These are phyloP conservation scores for Cephalopterus ornatus DNA, from an alignment of 2,113 vertebrate genomes.

Conservation along the genomic window DNA sequence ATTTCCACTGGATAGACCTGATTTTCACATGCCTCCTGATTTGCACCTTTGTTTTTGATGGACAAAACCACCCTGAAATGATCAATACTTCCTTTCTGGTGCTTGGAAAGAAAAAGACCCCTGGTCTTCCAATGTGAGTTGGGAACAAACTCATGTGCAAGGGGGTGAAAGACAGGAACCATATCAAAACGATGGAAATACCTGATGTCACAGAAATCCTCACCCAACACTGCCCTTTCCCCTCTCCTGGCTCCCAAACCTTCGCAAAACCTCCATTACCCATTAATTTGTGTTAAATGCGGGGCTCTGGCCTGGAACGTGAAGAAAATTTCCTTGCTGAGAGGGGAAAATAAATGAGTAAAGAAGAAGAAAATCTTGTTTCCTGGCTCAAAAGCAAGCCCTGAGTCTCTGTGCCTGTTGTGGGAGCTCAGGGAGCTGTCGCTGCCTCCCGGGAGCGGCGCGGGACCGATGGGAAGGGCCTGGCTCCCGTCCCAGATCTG, in stretches of 20 bases:
- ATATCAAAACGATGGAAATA: neutral
- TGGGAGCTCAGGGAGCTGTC: neutral
- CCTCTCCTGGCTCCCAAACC: neutral
- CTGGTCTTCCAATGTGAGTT: neutral
- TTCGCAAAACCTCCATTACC: neutral
- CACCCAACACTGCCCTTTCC: neutral
- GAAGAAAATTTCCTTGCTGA: neutral
- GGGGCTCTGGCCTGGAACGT: neutral
- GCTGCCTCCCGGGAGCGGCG: neutral
- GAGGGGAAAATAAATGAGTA: neutral
- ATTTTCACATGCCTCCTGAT: neutral
- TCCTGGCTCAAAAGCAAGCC: neutral
- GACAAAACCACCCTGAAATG: neutral
- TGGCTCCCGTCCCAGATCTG: neutral
- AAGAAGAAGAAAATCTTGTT: neutral
- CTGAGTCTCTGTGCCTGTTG: accelerated
- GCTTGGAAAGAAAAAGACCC: neutral
- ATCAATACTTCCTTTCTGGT: neutral
- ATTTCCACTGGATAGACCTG: neutral
- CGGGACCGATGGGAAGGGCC: neutral
- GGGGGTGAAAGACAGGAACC: neutral
- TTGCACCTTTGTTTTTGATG: neutral
- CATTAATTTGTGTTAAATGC: neutral
- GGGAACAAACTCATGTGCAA: neutral
- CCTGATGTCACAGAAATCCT: neutral